Conservation (phyloP, 2,113 vertebrate species). For the Mus musculus region DNA sequence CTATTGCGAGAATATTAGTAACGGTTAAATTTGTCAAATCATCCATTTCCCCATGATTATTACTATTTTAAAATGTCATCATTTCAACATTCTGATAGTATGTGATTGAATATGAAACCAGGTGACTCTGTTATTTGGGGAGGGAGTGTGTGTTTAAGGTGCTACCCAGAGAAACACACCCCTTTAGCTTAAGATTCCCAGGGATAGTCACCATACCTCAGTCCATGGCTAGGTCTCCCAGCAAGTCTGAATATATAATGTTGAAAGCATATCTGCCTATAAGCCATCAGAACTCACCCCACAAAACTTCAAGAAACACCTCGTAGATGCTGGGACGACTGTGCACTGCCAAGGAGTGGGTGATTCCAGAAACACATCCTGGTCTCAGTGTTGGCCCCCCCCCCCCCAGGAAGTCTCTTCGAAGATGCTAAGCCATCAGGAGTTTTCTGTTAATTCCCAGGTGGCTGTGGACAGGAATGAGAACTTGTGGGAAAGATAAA, state of each 20-base stretch:
- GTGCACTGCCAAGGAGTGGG: fast-evolving
- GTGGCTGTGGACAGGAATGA: neutral
- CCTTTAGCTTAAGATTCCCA: neutral
- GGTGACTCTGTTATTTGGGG: neutral
- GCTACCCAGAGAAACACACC: neutral
- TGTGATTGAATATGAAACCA: neutral
- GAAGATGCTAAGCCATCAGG: neutral
- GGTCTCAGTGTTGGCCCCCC: fast-evolving
- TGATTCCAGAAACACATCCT: fast-evolving
- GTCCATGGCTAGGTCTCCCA: neutral
- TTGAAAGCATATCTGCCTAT: neutral
- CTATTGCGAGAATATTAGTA: neutral
- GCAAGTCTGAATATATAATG: neutral
- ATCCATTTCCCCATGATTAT: neutral
- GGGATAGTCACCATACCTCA: neutral
- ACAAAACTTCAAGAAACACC: neutral
- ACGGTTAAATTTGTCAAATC: neutral
- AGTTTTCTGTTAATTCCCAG: fast-evolving
- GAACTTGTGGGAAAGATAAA: neutral
- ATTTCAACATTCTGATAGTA: slow-evolving; percentile 21
- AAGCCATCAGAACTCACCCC: neutral
- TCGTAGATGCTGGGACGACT: neutral
- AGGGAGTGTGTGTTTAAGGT: slow-evolving; percentile 8
- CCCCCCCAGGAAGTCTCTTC: neutral
- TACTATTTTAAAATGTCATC: neutral